phyloP scores from a whole-genome alignment of 2,113 vertebrate species.

The Pangasianodon hypophthalmus region DNA sequence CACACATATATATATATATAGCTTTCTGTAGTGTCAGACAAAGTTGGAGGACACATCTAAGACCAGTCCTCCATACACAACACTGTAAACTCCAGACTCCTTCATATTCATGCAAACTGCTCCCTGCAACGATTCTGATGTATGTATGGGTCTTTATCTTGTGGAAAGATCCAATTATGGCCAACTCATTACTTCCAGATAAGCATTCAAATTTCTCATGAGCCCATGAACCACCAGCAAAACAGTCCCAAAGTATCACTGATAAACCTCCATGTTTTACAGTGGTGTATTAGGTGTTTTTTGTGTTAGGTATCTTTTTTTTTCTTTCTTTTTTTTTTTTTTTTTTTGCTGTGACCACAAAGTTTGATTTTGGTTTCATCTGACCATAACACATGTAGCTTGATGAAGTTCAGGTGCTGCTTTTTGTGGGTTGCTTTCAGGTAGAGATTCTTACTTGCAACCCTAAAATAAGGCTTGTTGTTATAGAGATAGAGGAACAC shows the following conservation, averaged over 20 bases:
- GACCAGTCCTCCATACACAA: neutral
- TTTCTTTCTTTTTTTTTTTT: neutral
- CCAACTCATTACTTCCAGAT: neutral
- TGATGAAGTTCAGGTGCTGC: neutral
- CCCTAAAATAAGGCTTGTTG: neutral
- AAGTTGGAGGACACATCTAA: neutral
- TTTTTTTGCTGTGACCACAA: neutral
- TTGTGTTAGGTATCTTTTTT: neutral
- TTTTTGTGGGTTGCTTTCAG: neutral
- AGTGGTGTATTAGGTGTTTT: neutral
- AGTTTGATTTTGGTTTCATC: neutral
- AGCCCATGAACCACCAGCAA: neutral
- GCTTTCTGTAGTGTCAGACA: neutral
- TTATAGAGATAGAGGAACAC: neutral
- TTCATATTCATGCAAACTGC: neutral
- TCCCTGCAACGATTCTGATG: neutral
- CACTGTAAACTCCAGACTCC: neutral
- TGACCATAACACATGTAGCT: neutral
- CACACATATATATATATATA: neutral
- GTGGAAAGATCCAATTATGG: neutral
- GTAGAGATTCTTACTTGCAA: neutral
- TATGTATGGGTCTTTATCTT: neutral
- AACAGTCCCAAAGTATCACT: neutral
- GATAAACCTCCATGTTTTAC: neutral
- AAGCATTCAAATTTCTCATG: neutral